phyloP scores from a whole-genome alignment of 2,888 invertebrate species.

The Drepanosiphum platanoidis region DNA sequence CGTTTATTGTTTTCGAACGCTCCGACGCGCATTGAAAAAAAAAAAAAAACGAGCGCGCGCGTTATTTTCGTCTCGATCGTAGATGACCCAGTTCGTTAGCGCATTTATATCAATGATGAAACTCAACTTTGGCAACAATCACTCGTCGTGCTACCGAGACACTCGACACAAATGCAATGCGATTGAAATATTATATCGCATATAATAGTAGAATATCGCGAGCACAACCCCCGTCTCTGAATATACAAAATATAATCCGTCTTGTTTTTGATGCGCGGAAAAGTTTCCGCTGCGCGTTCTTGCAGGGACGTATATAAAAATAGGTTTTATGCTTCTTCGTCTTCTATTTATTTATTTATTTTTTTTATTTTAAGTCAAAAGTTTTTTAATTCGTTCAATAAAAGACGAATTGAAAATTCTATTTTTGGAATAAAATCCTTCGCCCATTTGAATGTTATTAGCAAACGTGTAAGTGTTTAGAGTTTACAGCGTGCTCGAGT shows the following conservation, averaged over 20 bases:
- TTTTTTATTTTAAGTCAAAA: neutral
- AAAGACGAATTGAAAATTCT: conserved; percentile 26
- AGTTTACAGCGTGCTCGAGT: conserved; percentile 44
- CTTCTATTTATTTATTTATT: too few species aligned
- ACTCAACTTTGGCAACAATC: neutral
- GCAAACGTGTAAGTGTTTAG: conserved; percentile 21
- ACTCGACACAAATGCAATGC: neutral
- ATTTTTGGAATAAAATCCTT: conserved; percentile 35
- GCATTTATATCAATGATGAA: neutral
- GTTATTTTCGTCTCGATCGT: neutral
- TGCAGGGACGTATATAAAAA: neutral
- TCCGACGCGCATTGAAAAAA: neutral
- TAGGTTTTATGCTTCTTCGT: neutral
- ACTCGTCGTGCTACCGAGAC: neutral
- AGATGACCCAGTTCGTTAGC: neutral
- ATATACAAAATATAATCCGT: neutral
- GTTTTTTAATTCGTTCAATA: conserved; percentile 40
- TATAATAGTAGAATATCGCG: neutral
- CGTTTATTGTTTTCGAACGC: neutral
- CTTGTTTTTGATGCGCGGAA: neutral
- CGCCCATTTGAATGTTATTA: conserved; percentile 34
- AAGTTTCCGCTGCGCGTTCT: neutral
- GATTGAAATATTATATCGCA: neutral
- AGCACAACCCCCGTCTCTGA: too few species aligned
- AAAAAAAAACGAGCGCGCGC: too few species aligned